These are phyloP conservation scores for Rambutsinella grinnellia DNA, from an alignment of 2,888 invertebrate species.

Conservation along the genomic window DNA sequence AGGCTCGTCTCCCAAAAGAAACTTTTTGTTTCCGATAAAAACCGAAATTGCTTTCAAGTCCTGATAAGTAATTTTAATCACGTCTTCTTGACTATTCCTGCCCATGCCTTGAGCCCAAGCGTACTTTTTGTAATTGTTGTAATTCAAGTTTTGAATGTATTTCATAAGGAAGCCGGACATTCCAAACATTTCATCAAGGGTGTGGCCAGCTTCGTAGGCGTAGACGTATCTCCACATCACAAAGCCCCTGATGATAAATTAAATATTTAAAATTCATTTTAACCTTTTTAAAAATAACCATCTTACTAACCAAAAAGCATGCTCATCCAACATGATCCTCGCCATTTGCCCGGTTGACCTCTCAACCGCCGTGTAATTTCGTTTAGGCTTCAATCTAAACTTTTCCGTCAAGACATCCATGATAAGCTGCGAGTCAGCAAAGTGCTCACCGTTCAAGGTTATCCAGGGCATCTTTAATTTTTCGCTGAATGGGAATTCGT, in stretches of 20 bases:
- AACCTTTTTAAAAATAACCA: neutral
- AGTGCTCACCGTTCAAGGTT: constrained; percentile 25
- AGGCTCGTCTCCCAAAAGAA: constrained; percentile 48
- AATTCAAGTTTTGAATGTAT: too few relatives aligned
- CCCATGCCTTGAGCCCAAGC: constrained; percentile 62
- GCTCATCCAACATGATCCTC: constrained; percentile 68
- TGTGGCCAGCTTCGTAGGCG: neutral
- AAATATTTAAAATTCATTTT: neutral
- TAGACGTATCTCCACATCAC: constrained; percentile 46
- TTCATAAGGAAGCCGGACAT: too few relatives aligned
- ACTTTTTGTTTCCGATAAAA: constrained; percentile 47
- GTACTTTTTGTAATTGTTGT: too few relatives aligned
- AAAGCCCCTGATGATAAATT: constrained; percentile 19
- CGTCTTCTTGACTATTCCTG: constrained; percentile 53
- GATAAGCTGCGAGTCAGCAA: constrained; percentile 27
- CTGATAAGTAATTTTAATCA: constrained; percentile 44
- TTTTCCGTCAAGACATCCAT: constrained; percentile 32
- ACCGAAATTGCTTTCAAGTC: constrained; percentile 36
- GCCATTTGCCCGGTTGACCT: constrained; percentile 26
- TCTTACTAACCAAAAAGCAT: constrained; percentile 68
- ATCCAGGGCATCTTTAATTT: constrained; percentile 32
- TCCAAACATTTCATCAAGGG: constrained; percentile 1
- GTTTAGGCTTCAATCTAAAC: constrained; percentile 7
- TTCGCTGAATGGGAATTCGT: constrained; percentile 1
- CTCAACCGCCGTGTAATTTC: constrained; percentile 22